Conservation (phyloP, 2,797 vertebrate species). For the Semotilus atromaculatus region DNA sequence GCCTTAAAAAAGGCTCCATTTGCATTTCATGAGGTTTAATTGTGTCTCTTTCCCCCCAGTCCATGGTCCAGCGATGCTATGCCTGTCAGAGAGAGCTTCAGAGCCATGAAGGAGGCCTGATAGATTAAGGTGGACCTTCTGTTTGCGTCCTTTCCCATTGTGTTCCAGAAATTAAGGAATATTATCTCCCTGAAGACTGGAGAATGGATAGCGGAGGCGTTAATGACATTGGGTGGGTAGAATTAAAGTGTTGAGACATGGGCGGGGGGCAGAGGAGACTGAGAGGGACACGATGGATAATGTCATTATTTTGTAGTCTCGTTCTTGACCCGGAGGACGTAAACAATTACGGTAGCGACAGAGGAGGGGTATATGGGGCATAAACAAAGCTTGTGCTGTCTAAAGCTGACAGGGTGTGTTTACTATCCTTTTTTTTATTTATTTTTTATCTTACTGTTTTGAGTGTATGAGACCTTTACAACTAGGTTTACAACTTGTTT, state of each 20-base stretch:
- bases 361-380: not conserved
- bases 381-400: slow-evolving; percentile 21
- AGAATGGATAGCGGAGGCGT: slow-evolving; percentile 61
- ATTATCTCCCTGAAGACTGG: slow-evolving; percentile 80
- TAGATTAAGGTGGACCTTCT: slow-evolving; percentile 92
- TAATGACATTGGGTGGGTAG: slow-evolving; percentile 68
- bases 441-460: not conserved
- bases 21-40: slow-evolving; percentile 98
- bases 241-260: slow-evolving; percentile 52
- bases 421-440: not conserved
- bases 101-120: slow-evolving; percentile 79
- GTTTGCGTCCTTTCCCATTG: slow-evolving; percentile 80
- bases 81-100: slow-evolving; percentile 81
- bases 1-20: slow-evolving; percentile 83
- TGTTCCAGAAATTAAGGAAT: slow-evolving; percentile 85
- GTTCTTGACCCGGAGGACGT: slow-evolving; percentile 73
- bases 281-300: slow-evolving; percentile 68
- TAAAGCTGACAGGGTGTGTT: slow-evolving; percentile 8
- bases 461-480: not conserved
- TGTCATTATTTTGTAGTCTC: slow-evolving; percentile 75
- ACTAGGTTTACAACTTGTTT: not conserved
- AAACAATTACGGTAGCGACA: slow-evolving; percentile 44
- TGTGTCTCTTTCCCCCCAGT: slow-evolving; percentile 74
- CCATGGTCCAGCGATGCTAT: slow-evolving; percentile 79
- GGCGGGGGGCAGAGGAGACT: slow-evolving; percentile 55